Evolutionary conservation across 2,888 invertebrate species (phyloP).

Genomic region (Brachynemurus nebulosus): DNA sequence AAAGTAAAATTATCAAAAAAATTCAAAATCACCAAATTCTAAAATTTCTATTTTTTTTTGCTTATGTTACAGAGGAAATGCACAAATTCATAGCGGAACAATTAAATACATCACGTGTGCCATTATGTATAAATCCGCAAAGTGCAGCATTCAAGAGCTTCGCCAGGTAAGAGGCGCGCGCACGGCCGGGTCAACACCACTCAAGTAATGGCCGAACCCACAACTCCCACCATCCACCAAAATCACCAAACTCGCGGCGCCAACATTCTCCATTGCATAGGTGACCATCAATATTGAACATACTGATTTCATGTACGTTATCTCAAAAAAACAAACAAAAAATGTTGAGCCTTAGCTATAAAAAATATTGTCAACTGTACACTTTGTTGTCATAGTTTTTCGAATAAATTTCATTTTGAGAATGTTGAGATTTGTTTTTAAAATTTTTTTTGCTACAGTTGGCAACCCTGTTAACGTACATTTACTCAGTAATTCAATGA

Average conservation of each 20-base stretch:
- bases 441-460: too few relatives aligned
- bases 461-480: too few relatives aligned
- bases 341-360: too few relatives aligned
- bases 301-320: too few relatives aligned
- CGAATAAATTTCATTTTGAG: too few relatives aligned
- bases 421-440: too few relatives aligned
- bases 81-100: constrained; percentile 98
- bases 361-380: too few relatives aligned
- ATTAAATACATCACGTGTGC: constrained; percentile 87
- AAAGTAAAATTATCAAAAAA: too few relatives aligned
- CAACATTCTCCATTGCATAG: constrained; percentile 31
- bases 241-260: constrained; percentile 23
- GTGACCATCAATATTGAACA: constrained; percentile 26
- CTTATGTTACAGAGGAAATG: constrained; percentile 88
- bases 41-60: constrained; percentile 19
- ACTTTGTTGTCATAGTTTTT: too few relatives aligned
- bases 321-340: too few relatives aligned
- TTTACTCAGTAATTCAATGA: not conserved
- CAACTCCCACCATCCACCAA: constrained; percentile 25
- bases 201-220: constrained; percentile 25
- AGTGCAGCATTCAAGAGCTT: constrained; percentile 99
- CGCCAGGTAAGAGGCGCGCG: constrained; percentile 78
- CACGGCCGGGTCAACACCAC: constrained; percentile 8
- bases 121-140: constrained; percentile 98
- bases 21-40: too few relatives aligned